These are phyloP conservation scores for Drosophila gunungcola DNA, from an alignment of 1,140 invertebrate genomes.

Conservation along the genomic window DNA sequence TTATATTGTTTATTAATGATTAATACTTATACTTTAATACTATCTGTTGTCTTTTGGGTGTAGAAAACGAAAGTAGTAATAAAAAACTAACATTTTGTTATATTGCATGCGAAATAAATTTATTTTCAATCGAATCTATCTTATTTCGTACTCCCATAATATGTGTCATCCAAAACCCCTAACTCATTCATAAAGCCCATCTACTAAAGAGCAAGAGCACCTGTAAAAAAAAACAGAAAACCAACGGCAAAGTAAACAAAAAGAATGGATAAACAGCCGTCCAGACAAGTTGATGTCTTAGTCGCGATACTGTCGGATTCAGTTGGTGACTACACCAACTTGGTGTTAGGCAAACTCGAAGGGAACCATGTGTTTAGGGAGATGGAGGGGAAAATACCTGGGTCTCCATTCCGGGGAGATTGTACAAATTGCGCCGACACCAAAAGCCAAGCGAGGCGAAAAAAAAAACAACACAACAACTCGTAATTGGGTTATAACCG, in stretches of 20 bases:
- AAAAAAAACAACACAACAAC: neutral
- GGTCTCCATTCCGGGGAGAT: conserved; percentile 25
- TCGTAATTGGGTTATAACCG: conserved; percentile 79
- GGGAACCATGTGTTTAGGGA: neutral
- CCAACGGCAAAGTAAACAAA: conserved; percentile 25
- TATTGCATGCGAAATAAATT: neutral
- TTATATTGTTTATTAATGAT: too few relatives aligned
- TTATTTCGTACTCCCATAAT: neutral
- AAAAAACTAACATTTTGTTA: too few relatives aligned
- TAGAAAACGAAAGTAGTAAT: too few relatives aligned
- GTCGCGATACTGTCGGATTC: conserved; percentile 57
- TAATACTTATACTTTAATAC: too few relatives aligned
- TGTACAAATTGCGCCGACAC: conserved; percentile 69
- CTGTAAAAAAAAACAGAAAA: conserved; percentile 27
- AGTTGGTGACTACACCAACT: conserved; percentile 45
- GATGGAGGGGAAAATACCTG: neutral
- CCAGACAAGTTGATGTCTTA: conserved; percentile 53
- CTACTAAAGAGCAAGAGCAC: conserved; percentile 28
- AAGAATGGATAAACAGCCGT: conserved; percentile 44
- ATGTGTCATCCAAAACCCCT: conserved; percentile 4
- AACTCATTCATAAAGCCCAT: conserved; percentile 19
- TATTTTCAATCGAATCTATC: neutral
- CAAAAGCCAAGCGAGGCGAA: conserved; percentile 49
- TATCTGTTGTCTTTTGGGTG: too few relatives aligned
- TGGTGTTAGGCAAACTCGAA: conserved; percentile 5